Percentiles rank a stretch among this genome's conserved stretches.
These are phyloP conservation scores for Bubo blakistoni DNA, from an alignment of 2,113 vertebrate species.

Conservation along the genomic window DNA sequence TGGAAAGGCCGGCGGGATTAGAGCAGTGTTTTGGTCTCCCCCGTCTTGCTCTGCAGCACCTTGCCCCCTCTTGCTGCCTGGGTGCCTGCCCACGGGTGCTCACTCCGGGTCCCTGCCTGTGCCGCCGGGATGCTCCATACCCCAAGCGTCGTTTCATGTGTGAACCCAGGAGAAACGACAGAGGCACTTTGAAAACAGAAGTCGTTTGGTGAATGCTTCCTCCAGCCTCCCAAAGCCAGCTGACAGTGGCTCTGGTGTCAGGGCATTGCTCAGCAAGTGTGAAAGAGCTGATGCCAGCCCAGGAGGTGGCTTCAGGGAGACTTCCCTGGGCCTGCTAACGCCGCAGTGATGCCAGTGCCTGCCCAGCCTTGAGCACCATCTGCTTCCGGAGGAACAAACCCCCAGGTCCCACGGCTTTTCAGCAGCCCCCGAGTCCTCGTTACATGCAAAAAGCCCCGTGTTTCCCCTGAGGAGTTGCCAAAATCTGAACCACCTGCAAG, in stretches of 20 bases:
- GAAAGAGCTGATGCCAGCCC: not conserved
- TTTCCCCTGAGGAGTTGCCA: not conserved
- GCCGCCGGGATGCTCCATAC: not conserved
- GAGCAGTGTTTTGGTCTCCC: rapidly evolving
- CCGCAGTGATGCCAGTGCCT: rapidly evolving
- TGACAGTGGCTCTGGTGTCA: rapidly evolving
- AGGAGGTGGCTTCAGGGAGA: not conserved
- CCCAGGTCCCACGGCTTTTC: not conserved
- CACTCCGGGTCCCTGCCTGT: rapidly evolving
- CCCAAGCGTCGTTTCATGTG: not conserved
- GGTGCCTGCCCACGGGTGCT: rapidly evolving
- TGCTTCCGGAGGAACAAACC: not conserved
- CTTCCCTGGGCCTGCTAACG: rapidly evolving
- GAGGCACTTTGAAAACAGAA: not conserved
- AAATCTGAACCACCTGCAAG: not conserved
- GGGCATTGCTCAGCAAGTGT: not conserved
- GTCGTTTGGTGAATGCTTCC: rapidly evolving
- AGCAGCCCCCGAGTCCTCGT: rapidly evolving
- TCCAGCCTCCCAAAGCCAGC: not conserved
- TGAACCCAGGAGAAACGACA: not conserved
- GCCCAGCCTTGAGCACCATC: not conserved
- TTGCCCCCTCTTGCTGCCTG: rapidly evolving
- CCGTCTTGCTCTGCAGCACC: not conserved
- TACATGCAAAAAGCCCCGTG: not conserved
- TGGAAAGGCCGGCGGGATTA: not conserved